Evolutionary conservation across 2,888 invertebrate species (phyloP), one percentile per base, ranked within the genome.

Genomic region (Erynnis tages): DNA sequence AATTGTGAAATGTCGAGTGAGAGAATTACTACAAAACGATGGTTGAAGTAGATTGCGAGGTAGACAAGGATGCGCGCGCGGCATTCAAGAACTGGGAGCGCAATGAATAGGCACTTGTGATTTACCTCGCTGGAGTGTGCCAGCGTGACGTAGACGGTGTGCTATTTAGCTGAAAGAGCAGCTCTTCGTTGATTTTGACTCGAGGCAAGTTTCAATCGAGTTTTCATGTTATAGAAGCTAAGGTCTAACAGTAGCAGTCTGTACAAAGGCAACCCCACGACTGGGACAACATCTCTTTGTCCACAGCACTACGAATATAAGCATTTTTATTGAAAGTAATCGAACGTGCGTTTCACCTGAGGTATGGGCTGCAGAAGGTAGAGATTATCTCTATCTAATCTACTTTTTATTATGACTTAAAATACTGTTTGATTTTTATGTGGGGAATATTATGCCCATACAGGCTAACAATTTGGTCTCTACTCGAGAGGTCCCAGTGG

Each of bases 111-210:
- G 37, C 37, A 32, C 44, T 52, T 32, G 16, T 52, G 30, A 17
- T 45, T 30, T 37, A 47, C 29, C 16, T 44, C 37, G 44, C 37
- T 32, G 23, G 23, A 29, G 44, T 16, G 44, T 44, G 41, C 25
- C 34, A 30, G 27, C 44, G 37, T 38, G 52, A 44, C 25, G 44
- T 52, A 35, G 43, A 19, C 34, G 34, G 19, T 47, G 43, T 43
- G 38, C 52, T 52, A 45, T 44, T 52, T 52, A 52, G 44, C 52
- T 52, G 38, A 52, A 52, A 52, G 50, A 35, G 50, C 48, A 17
- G 30, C 47, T 37, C 47, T 19, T 29, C 41, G 46, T 32, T 46
- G 53, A 53, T 53, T 53, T 46, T 17, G 46, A 53, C 14, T 52
- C 37, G 44, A 30, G 44, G 25, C 37, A 29, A 52, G 50, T 38